phyloP scores from a whole-genome alignment of 2,113 vertebrate species.

The Microtus richardsoni region DNA sequence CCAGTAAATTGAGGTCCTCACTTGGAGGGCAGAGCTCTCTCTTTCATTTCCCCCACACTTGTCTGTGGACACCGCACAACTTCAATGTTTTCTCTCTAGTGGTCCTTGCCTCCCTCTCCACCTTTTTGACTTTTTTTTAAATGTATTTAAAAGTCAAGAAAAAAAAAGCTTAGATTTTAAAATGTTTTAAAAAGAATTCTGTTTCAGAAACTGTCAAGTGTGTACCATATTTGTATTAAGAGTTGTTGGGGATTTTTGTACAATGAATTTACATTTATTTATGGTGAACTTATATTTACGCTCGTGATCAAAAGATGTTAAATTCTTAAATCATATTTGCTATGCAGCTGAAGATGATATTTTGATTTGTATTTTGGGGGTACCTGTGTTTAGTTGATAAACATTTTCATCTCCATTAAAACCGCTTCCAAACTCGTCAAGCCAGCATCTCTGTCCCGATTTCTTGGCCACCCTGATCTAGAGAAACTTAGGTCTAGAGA shows the following conservation, averaged over 20 bases:
- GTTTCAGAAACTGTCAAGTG: slow-evolving; percentile 86
- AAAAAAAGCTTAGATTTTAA: slow-evolving; percentile 81
- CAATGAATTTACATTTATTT: slow-evolving; percentile 89
- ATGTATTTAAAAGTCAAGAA: slow-evolving; percentile 82
- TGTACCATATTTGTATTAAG: slow-evolving; percentile 91
- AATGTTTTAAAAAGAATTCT: slow-evolving; percentile 80
- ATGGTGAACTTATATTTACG: slow-evolving; percentile 89
- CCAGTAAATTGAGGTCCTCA: slow-evolving; percentile 70
- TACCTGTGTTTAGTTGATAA: slow-evolving; percentile 83
- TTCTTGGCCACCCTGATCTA: neutral
- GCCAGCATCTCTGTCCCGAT: neutral
- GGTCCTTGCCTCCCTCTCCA: slow-evolving; percentile 58
- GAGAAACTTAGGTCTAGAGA: neutral
- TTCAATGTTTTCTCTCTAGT: slow-evolving; percentile 64
- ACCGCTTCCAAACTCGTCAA: slow-evolving; percentile 85
- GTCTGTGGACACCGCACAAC: slow-evolving; percentile 56
- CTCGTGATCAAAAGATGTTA: slow-evolving; percentile 88
- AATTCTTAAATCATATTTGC: slow-evolving; percentile 88
- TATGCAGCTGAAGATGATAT: slow-evolving; percentile 87
- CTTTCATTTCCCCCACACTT: slow-evolving; percentile 66
- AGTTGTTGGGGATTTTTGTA: slow-evolving; percentile 89
- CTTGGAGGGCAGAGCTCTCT: slow-evolving; percentile 43
- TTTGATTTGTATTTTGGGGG: slow-evolving; percentile 85
- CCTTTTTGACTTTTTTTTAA: slow-evolving; percentile 59
- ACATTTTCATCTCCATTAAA: slow-evolving; percentile 88